A percentile compares a stretch with the other conserved stretches of the same genome.
Evolutionary conservation across 2,797 vertebrate genomes (phyloP).

Genomic region (Mallotus villosus): DNA sequence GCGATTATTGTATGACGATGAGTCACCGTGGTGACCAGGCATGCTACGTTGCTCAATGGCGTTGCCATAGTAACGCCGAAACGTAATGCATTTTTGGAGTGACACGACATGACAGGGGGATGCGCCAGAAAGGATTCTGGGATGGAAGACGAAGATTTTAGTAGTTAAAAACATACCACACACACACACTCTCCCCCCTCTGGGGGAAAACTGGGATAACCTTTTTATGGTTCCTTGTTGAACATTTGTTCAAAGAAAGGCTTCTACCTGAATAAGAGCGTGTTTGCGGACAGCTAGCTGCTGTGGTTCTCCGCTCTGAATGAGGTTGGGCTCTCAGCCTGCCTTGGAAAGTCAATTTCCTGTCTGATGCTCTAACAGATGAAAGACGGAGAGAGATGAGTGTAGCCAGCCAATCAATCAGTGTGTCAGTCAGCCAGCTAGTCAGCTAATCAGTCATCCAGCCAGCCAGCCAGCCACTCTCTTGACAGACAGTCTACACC

Average conservation of each 20-base stretch:
- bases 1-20: conserved; percentile 6
- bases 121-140: not conserved
- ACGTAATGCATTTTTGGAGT: conserved; percentile 38
- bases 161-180: not conserved
- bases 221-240: too few relatives aligned
- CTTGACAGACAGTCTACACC: conserved; percentile 41
- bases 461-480: not conserved
- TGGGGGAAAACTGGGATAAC: too few relatives aligned
- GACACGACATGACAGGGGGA: conserved; percentile 14
- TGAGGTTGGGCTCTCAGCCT: not conserved
- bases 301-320: too few relatives aligned
- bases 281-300: not conserved
- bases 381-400: not conserved
- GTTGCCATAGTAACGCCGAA: conserved; percentile 71
- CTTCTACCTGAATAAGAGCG: too few relatives aligned
- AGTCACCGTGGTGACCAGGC: conserved; percentile 37
- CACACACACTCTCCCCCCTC: not conserved
- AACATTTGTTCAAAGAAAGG: too few relatives aligned
- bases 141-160: not conserved
- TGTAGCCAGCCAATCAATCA: conserved; percentile 9
- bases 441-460: conserved; percentile 2
- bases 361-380: not conserved
- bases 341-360: conserved; percentile 4
- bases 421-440: too few relatives aligned
- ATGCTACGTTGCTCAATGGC: conserved; percentile 47